phyloP scores from a whole-genome alignment of 2,888 invertebrate species.

The Pocota personata region DNA sequence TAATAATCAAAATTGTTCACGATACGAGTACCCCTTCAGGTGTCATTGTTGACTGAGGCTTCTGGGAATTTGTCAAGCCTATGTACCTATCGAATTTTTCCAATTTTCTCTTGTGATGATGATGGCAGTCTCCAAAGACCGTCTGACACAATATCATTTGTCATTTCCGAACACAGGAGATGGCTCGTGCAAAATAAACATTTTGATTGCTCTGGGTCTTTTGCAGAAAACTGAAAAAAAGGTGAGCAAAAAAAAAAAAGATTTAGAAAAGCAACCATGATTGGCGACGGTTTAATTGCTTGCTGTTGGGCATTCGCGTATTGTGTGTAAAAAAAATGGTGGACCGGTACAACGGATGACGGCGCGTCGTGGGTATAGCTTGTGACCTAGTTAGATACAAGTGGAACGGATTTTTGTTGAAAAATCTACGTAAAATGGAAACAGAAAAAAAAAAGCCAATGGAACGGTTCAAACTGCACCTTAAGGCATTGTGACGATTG shows the following conservation, averaged over 20 bases:
- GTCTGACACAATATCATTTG: neutral
- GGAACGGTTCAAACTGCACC: constrained; percentile 43
- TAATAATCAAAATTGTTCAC: constrained; percentile 8
- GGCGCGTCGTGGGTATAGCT: neutral
- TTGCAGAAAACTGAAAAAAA: neutral
- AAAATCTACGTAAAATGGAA: neutral
- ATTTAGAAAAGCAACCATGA: neutral
- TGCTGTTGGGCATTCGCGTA: neutral
- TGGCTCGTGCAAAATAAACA: neutral
- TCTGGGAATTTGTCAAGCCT: neutral
- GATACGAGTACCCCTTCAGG: too few relatives aligned
- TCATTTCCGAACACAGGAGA: neutral
- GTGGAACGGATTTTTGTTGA: constrained; percentile 49
- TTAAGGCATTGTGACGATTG: constrained; percentile 33
- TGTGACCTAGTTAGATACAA: constrained; percentile 58
- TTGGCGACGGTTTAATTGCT: constrained; percentile 15
- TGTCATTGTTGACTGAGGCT: neutral
- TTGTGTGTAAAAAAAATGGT: neutral
- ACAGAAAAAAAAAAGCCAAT: constrained; percentile 6
- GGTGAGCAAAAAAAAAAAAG: neutral
- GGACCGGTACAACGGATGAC: neutral
- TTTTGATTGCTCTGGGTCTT: neutral
- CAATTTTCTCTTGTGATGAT: neutral
- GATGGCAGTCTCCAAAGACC: neutral
- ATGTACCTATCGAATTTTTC: neutral